Evolutionary conservation across 1,140 invertebrate genomes (phyloP), one percentile per base, ranked within the genome.

Genomic region (Neodiprion fabricii): DNA sequence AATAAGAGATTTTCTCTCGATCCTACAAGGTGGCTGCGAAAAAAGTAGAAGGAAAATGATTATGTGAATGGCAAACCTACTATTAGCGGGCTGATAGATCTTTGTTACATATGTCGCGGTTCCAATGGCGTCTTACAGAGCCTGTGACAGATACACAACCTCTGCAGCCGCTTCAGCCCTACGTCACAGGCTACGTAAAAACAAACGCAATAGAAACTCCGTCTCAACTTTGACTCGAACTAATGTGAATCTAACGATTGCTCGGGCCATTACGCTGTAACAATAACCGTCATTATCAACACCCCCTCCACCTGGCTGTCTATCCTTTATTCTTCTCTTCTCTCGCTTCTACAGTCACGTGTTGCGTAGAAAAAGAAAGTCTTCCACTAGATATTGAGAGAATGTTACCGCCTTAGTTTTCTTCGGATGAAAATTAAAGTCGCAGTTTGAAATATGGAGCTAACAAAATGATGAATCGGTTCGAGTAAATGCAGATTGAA

Each of bases 241-340:
- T 75, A 75, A 72, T 75, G 70, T 71, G 74, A 72, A 75, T 72
- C 70, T 75, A 75, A 75, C 71, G 74, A 75, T 75, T 75, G 70
- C 47, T 72, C 71, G 71, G 71, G 23, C 47, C 74, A 75, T 75
- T 75, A 75, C 72, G 48, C 50, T 28, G 28, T 53, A 72, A 75
- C 67, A 75, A 75, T 75, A 61, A 61, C 53, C 53, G 8, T 61
- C 53, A 61, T 61, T 61, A 61, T 5, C n/a, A 17, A 61, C 66
- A 49, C 68, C 70, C 48, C 23, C 72, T 50, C 67, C 53, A 28
- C 69, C 9, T 17, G 48, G n/a, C 14, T 61, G 49, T 48, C 48
- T 73, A 14, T 28, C 48, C 40, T 73, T 67, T 48, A 49, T 47
- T 48, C 40, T 23, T 53, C 48, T 48, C 40, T 23, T 53, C 48